phyloP scores from a whole-genome alignment of 1,140 invertebrate species.

The Cataglyphis hispanica region DNA sequence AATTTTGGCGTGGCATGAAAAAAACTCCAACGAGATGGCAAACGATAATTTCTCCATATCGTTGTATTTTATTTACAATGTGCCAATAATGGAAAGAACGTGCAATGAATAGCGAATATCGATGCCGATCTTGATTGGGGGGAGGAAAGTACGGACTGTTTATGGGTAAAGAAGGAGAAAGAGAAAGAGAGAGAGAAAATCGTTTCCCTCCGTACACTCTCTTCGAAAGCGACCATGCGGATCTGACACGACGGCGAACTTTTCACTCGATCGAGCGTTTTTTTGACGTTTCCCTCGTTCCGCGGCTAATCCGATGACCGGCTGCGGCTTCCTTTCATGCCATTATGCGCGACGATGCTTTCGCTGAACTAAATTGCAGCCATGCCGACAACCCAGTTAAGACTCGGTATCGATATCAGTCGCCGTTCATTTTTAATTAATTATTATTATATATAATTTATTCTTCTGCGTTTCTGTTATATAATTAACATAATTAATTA shows the following conservation, averaged over 20 bases:
- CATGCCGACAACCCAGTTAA: not conserved
- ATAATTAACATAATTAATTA: too few relatives aligned
- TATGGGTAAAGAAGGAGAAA: conserved; percentile 32
- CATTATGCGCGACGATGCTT: not conserved
- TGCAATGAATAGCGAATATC: conserved; percentile 79
- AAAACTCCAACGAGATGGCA: conserved; percentile 65
- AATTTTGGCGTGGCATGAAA: not conserved
- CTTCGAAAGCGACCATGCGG: not conserved
- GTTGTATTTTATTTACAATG: conserved; percentile 80
- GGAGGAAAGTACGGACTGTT: conserved; percentile 58
- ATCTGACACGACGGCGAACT: conserved; percentile 42
- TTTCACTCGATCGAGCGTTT: conserved; percentile 36
- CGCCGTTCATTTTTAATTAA: not conserved
- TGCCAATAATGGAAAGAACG: conserved; percentile 80
- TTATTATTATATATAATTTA: not conserved
- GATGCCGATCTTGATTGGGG: conserved; percentile 64
- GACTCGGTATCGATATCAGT: not conserved
- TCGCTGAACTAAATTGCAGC: conserved; percentile 31
- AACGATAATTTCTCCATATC: conserved; percentile 75
- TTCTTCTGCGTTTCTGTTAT: not conserved
- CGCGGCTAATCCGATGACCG: not conserved
- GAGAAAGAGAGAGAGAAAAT: conserved; percentile 45
- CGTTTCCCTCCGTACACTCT: conserved; percentile 27
- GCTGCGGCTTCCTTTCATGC: conserved; percentile 7
- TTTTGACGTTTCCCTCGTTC: not conserved